phyloP scores from a whole-genome alignment of 1,140 invertebrate genomes.

The Papilio xuthus region DNA sequence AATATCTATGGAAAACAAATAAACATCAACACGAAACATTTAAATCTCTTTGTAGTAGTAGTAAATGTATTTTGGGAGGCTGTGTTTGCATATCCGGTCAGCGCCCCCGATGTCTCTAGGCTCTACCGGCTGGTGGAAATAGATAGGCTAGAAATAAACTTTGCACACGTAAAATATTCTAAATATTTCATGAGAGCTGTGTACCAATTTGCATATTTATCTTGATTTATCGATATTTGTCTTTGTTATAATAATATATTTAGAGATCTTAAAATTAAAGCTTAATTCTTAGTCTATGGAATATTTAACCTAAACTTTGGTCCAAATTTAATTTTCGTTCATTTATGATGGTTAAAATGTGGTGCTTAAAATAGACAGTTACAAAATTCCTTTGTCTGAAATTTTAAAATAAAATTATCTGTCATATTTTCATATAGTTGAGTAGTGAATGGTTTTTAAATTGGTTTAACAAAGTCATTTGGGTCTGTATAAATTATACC shows the following conservation, averaged over 20 bases:
- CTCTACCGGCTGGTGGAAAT: conserved; percentile 6
- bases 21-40: not conserved
- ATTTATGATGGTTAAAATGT: too few relatives aligned
- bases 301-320: too few relatives aligned
- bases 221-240: not conserved
- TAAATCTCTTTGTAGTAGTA: conserved; percentile 19
- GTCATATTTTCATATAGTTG: too few relatives aligned
- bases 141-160: conserved; percentile 14
- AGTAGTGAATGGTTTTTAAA: too few relatives aligned
- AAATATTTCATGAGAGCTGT: not conserved
- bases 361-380: too few relatives aligned
- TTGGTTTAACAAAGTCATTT: too few relatives aligned
- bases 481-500: too few relatives aligned
- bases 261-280: not conserved
- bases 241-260: not conserved
- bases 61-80: conserved; percentile 6
- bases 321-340: too few relatives aligned
- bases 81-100: conserved; percentile 45
- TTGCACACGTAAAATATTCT: conserved; percentile 4
- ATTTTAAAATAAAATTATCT: too few relatives aligned
- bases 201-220: not conserved
- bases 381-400: too few relatives aligned
- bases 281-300: not conserved
- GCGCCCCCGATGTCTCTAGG: conserved; percentile 33
- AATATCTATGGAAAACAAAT: not conserved